These are phyloP conservation scores for Dynastes hyllus DNA, from an alignment of 2,888 invertebrate genomes.

Conservation along the genomic window DNA sequence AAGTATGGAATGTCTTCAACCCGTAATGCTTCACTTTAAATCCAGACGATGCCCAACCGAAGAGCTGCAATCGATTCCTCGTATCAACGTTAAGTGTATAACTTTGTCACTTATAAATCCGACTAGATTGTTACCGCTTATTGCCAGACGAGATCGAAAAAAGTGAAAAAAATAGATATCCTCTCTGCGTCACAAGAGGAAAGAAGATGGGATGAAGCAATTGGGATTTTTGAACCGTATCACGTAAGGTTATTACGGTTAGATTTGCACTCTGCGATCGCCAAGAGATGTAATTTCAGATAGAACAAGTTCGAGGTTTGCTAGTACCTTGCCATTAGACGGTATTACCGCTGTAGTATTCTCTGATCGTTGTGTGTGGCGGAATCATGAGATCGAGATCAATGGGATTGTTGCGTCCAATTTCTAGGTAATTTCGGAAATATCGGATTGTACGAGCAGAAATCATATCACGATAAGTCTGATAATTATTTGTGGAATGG, in stretches of 20 bases:
- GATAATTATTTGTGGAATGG: no score
- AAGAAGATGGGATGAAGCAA: not conserved
- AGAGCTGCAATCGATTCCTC: not conserved
- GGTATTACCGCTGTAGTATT: conserved; percentile 7
- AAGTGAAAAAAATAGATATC: not conserved
- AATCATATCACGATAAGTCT: no score
- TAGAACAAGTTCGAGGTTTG: conserved; percentile 18
- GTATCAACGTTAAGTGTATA: not conserved
- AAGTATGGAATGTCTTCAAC: conserved; percentile 7
- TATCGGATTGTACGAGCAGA: no score
- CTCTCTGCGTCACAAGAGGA: not conserved
- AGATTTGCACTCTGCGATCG: conserved; percentile 4
- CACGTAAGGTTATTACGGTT: conserved; percentile 19
- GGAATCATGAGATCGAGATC: conserved; percentile 1
- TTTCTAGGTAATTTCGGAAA: not conserved
- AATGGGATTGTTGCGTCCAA: conserved; percentile 4
- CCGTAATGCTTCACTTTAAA: conserved; percentile 7
- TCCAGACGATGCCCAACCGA: not conserved
- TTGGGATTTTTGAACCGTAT: not conserved
- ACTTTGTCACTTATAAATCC: conserved; percentile 4
- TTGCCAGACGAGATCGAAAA: conserved; percentile 4
- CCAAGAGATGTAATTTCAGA: conserved; percentile 26
- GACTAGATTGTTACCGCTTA: not conserved
- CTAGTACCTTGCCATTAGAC: not conserved
- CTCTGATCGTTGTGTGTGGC: conserved; percentile 17